Evolutionary conservation across 2,797 vertebrate genomes (phyloP).

Genomic region (Ctenopoma kingsleyae): DNA sequence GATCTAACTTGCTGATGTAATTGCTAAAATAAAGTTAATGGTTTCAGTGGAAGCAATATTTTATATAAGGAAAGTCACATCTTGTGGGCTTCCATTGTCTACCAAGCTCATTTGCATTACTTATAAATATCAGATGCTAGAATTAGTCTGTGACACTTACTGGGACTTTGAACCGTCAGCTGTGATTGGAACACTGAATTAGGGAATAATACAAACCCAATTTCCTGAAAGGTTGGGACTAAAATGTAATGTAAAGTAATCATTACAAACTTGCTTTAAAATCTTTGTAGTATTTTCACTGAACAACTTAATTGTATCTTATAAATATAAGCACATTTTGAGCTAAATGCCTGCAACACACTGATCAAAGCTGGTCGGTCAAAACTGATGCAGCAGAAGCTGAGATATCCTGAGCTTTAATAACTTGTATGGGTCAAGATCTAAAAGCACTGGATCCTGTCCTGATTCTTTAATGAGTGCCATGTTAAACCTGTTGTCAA

Average conservation of each 20-base stretch:
- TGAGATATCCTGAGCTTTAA: too few species aligned
- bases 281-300: too few species aligned
- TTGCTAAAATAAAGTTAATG: not conserved
- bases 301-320: too few species aligned
- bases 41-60: conserved; percentile 21
- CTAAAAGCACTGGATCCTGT: not conserved
- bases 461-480: not conserved
- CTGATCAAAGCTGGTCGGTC: too few species aligned
- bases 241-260: not conserved
- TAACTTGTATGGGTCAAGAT: not conserved
- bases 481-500: not conserved
- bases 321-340: too few species aligned
- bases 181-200: conserved; percentile 10
- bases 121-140: conserved; percentile 13
- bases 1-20: conserved; percentile 1
- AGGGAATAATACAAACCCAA: not conserved
- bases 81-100: conserved; percentile 22
- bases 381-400: too few species aligned
- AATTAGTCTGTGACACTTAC: conserved; percentile 12
- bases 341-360: too few species aligned
- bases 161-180: conserved; percentile 30
- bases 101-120: conserved; percentile 26
- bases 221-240: not conserved
- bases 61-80: not conserved
- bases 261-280: too few species aligned